Conservation (phyloP, 1,140 invertebrate genomes). For the Drosophila paulistorum region DNA sequence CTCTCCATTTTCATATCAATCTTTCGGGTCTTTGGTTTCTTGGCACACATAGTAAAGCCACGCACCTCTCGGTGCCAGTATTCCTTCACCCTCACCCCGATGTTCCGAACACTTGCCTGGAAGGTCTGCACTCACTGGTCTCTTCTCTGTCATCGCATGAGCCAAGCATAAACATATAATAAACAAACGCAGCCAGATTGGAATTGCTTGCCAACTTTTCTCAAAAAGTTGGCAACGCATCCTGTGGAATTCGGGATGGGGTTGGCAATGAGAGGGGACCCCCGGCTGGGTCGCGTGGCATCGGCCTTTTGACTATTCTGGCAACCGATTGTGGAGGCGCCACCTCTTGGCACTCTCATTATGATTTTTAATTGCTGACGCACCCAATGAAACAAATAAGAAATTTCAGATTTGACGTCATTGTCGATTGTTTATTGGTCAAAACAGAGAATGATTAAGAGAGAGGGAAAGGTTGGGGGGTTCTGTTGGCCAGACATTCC, state of each 20-base stretch:
- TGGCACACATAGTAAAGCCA: constrained; percentile 1
- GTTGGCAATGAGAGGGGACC: constrained; percentile 16
- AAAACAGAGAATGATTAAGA: constrained; percentile 10
- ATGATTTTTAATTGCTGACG: constrained; percentile 82
- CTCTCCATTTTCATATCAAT: constrained; percentile 23
- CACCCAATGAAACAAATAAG: constrained; percentile 78
- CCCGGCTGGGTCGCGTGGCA: constrained; percentile 43
- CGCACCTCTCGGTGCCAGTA: background rate
- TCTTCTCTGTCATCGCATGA: background rate
- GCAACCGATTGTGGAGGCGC: constrained; percentile 55
- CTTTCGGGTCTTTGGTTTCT: background rate
- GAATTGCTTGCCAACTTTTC: constrained; percentile 62
- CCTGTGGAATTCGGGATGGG: constrained; percentile 61
- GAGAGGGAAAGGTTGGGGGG: constrained; percentile 10
- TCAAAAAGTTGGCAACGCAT: constrained; percentile 69
- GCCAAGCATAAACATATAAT: constrained; percentile 70
- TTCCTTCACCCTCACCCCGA: background rate
- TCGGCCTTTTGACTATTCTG: constrained; percentile 41
- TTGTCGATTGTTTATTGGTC: constrained; percentile 74
- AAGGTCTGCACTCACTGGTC: background rate
- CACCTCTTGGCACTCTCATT: constrained; percentile 77
- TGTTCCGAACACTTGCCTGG: background rate
- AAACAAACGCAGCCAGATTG: constrained; percentile 45
- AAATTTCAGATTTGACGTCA: constrained; percentile 43
- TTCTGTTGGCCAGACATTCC: constrained; percentile 52